Evolutionary conservation across 2,888 invertebrate genomes (phyloP).

Genomic region (Dilophus febrilis): DNA sequence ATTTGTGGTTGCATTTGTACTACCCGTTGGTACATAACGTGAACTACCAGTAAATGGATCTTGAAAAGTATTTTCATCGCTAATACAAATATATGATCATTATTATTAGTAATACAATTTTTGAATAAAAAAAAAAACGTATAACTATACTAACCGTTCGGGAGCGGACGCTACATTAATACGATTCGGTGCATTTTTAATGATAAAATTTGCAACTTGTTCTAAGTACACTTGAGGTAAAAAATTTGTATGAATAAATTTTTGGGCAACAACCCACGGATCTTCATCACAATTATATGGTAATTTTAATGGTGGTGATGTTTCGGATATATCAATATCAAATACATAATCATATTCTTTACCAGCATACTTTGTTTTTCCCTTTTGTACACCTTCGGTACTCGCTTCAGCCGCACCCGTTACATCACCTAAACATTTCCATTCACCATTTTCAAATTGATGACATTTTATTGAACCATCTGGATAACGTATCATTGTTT

Average conservation of each 20-base stretch:
- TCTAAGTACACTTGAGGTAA: constrained; percentile 77
- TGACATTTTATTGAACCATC: constrained; percentile 61
- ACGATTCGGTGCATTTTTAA: constrained; percentile 58
- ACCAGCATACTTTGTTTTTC: constrained; percentile 69
- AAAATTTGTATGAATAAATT: constrained; percentile 70
- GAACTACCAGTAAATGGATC: constrained; percentile 55
- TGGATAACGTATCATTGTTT: constrained; percentile 58
- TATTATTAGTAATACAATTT: neutral
- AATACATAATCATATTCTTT: constrained; percentile 92
- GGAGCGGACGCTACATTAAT: neutral
- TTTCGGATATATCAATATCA: constrained; percentile 87
- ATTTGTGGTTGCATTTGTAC: neutral
- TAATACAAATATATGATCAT: constrained; percentile 12
- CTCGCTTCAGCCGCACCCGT: constrained; percentile 53
- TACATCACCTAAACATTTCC: constrained; percentile 82
- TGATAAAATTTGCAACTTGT: constrained; percentile 83
- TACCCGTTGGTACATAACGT: constrained; percentile 43
- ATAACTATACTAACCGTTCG: neutral
- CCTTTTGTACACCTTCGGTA: constrained; percentile 31
- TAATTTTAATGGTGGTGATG: constrained; percentile 69
- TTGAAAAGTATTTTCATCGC: constrained; percentile 24
- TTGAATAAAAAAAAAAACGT: neutral
- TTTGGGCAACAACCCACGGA: constrained; percentile 81
- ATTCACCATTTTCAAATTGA: constrained; percentile 53
- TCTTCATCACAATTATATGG: constrained; percentile 84